Conservation (phyloP, 2,888 invertebrate species). For the Rapana venosa region DNA sequence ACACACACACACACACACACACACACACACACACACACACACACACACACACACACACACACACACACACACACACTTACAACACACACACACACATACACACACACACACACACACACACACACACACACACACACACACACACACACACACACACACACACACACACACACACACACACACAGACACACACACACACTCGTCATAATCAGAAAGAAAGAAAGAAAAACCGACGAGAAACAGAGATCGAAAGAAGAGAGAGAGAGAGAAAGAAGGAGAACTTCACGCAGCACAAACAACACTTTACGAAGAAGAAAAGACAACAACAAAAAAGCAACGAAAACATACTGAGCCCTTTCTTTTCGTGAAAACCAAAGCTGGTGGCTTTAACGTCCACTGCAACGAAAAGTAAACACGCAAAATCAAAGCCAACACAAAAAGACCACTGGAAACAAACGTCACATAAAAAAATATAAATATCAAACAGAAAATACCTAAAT, state of each 20-base stretch:
- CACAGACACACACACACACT: background rate
- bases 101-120: slow-evolving; percentile 17
- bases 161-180: too few species aligned
- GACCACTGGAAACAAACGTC: too few species aligned
- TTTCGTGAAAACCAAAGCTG: background rate
- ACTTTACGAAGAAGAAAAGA: too few species aligned
- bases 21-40: background rate
- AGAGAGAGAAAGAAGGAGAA: background rate
- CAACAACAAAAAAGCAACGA: too few species aligned
- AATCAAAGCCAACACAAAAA: too few species aligned
- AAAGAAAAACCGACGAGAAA: background rate
- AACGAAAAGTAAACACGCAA: too few species aligned
- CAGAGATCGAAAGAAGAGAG: background rate
- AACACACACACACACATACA: background rate
- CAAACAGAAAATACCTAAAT: too few species aligned
- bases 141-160: too few species aligned
- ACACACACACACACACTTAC: too few species aligned
- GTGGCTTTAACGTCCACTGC: background rate
- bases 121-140: background rate
- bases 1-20: slow-evolving; percentile 15
- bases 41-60: too few species aligned
- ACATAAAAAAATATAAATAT: too few species aligned
- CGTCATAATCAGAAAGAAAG: background rate
- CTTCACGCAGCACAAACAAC: background rate
- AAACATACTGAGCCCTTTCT: too few species aligned